Conservation (phyloP, 2,888 invertebrate genomes). For the Ichneumoninae sp. region DNA sequence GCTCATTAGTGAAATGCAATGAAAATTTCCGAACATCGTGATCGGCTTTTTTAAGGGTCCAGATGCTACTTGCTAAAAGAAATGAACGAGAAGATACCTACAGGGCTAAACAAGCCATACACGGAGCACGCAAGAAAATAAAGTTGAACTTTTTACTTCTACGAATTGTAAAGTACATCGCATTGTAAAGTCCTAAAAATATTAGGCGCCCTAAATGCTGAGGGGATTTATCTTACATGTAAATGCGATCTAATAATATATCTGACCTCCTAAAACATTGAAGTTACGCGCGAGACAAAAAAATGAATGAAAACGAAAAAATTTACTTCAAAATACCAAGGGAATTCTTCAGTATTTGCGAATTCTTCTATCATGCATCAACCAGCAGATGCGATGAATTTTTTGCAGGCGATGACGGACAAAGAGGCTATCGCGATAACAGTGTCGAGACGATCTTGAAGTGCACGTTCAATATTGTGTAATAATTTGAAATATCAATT, state of each 20-base stretch:
- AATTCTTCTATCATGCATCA: slow-evolving; percentile 58
- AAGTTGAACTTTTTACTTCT: slow-evolving; percentile 7
- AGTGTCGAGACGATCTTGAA: slow-evolving; percentile 22
- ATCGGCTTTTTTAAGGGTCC: not conserved
- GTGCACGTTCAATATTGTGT: not conserved
- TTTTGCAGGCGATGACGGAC: not conserved
- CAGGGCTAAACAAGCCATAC: not conserved
- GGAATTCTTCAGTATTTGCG: not conserved
- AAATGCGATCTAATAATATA: not conserved
- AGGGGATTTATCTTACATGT: not conserved
- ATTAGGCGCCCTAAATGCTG: not conserved
- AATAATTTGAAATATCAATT: not conserved
- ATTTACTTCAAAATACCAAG: not conserved
- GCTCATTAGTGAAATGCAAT: not conserved
- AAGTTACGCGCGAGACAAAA: not conserved
- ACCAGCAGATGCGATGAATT: slow-evolving; percentile 24
- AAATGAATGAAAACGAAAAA: not conserved
- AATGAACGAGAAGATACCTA: not conserved
- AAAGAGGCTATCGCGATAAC: slow-evolving; percentile 1
- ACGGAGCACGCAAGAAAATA: not conserved
- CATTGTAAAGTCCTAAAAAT: not conserved
- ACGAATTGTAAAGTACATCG: not conserved
- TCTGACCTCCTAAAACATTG: not conserved
- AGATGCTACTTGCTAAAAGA: not conserved
- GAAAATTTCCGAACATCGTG: not conserved